Evolutionary conservation across 2,113 vertebrate genomes (phyloP), one percentile per base, ranked within the genome.

Genomic region (Nymphicus hollandicus): DNA sequence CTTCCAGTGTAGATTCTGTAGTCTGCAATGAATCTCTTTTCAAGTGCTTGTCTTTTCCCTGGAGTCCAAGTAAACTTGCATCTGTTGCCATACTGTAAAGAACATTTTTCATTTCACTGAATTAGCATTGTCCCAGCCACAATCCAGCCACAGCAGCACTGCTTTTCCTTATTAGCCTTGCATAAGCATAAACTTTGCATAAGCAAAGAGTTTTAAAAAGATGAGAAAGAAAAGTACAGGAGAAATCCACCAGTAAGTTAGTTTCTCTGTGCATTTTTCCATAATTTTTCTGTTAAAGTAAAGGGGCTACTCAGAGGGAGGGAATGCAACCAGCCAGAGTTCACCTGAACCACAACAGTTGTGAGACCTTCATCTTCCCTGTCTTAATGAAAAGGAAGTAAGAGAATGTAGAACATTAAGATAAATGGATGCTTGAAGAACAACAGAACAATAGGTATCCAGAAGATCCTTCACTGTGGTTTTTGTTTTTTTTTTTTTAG

Each of bases 371-470:
- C 9, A n/a, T 44, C 14, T 71, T 84, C 74, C 50, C 22, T n/a
- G 6, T 76, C 33, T 37, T 52, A 65, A n/a, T 20, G 49, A 11
- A 79, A 87, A 79, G 6, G 7, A 64, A 50, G 24, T 20, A 55
- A 81, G 15, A 63, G 43, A 56, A 74, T 22, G 29, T 25, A 33
- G 19, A 89, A 84, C 84, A 89, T 29, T 1, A 87, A 71, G 52
- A 60, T 18, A 47, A 81, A 84, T 41, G 24, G 1, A 63, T 56
- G 7, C 8, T 6, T 0, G 0, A 87, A 60, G 37, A 50, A 27
- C 7, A 52, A 12, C 0, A 39, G 7, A 50, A 29, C 8, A 55
- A 12, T 0, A 43, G 8, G 2, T 71, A 46, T 61, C 28, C 31
- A 29, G 27, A 92, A 93, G 7, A 49, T 79, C 29, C 13, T 72